Evolutionary conservation across 2,113 vertebrate species (phyloP).

Genomic region (Uria aalge): DNA sequence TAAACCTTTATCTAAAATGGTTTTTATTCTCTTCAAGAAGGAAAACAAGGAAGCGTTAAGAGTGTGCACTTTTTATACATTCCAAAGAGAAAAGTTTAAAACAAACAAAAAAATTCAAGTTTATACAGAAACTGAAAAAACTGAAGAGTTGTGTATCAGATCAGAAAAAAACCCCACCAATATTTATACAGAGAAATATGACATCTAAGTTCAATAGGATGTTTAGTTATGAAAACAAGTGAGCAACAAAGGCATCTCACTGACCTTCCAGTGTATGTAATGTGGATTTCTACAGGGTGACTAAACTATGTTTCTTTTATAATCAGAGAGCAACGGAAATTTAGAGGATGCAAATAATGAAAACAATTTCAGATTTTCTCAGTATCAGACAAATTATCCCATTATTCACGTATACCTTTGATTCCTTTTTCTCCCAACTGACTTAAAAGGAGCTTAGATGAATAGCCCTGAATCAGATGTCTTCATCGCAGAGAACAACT

Average conservation of each 20-base stretch:
- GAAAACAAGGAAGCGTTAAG: neutral
- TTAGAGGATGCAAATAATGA: neutral
- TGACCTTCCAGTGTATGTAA: neutral
- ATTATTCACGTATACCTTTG: neutral
- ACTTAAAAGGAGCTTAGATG: neutral
- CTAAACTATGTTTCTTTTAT: neutral
- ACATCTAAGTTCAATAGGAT: neutral
- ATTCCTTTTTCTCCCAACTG: neutral
- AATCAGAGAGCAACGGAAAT: neutral
- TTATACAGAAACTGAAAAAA: neutral
- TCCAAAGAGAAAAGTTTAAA: neutral
- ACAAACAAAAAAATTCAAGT: neutral
- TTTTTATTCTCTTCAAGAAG: neutral
- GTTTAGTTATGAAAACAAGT: neutral
- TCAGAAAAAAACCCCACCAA: neutral
- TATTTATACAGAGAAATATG: neutral
- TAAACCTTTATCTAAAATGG: neutral
- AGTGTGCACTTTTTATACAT: neutral
- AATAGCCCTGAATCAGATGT: neutral
- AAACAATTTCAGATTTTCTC: neutral
- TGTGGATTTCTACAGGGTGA: neutral
- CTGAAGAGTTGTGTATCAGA: neutral
- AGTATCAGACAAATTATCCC: neutral
- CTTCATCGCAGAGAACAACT: neutral
- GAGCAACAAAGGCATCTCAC: neutral